phyloP scores from a whole-genome alignment of 2,797 vertebrate genomes.

The Pampus argenteus region DNA sequence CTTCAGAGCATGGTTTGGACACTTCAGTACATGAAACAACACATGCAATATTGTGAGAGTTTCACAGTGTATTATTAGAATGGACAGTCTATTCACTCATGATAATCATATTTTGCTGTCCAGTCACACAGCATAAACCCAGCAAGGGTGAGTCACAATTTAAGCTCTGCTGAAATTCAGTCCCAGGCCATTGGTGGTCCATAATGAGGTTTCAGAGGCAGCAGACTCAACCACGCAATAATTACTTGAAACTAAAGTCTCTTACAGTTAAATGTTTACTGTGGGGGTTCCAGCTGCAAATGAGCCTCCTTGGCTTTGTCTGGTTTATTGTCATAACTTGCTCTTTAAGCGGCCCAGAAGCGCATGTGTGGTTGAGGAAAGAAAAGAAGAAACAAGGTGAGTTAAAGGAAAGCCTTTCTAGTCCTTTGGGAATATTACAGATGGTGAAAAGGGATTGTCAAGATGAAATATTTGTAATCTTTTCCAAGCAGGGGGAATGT shows the following conservation, averaged over 20 bases:
- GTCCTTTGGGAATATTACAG: constrained; percentile 7
- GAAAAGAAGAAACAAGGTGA: constrained; percentile 16
- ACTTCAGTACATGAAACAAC: background rate
- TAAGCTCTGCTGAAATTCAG: constrained; percentile 34
- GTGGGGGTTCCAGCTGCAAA: background rate
- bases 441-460: constrained; percentile 26
- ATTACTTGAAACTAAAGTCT: constrained; percentile 24
- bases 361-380: constrained; percentile 8
- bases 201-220: constrained; percentile 49
- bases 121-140: constrained; percentile 23
- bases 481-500: constrained; percentile 47
- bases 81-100: constrained; percentile 9
- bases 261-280: constrained; percentile 17
- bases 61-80: constrained; percentile 10
- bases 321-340: background rate
- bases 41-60: background rate
- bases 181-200: constrained; percentile 42
- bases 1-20: background rate
- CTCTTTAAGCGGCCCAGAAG: background rate
- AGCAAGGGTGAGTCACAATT: constrained; percentile 51
- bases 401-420: constrained; percentile 13
- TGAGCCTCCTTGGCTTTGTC: background rate
- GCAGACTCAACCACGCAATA: constrained; percentile 29
- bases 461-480: constrained; percentile 42
- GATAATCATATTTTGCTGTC: constrained; percentile 18